These are phyloP conservation scores for Pogonophryne albipinna DNA, from an alignment of 2,797 vertebrate genomes.

Conservation along the genomic window DNA sequence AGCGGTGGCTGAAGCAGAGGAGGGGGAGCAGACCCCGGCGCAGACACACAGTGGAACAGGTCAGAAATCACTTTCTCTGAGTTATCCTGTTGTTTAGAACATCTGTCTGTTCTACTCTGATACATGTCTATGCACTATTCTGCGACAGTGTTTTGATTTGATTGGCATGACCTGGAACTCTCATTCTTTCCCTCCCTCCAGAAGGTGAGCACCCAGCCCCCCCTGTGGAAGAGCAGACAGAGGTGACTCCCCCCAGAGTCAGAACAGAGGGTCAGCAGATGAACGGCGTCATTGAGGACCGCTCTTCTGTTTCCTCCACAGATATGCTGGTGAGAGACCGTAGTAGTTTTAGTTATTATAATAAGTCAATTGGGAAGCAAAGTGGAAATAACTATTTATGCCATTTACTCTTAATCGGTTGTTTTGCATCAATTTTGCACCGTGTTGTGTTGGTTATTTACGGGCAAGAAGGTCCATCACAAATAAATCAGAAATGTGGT, in stretches of 20 bases:
- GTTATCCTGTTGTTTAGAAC: background rate
- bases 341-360: background rate
- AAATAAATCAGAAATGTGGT: too few relatives aligned
- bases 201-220: slow-evolving; percentile 62
- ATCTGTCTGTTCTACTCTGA: background rate
- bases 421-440: background rate
- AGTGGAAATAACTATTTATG: background rate
- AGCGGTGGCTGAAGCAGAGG: slow-evolving; percentile 41
- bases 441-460: too few relatives aligned
- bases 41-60: slow-evolving; percentile 49
- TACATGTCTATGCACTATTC: background rate
- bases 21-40: slow-evolving; percentile 13
- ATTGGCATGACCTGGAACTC: background rate
- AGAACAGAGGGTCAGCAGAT: slow-evolving; percentile 87
- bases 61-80: slow-evolving; percentile 8
- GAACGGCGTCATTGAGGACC: slow-evolving; percentile 94
- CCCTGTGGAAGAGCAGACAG: slow-evolving; percentile 76
- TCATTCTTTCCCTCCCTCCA: slow-evolving; percentile 19
- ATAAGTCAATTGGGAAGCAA: background rate
- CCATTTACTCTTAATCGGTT: too few relatives aligned
- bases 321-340: slow-evolving; percentile 91
- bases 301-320: slow-evolving; percentile 92
- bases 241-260: slow-evolving; percentile 74
- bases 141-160: background rate
- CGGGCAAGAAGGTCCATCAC: too few relatives aligned